phyloP scores from a whole-genome alignment of 2,797 vertebrate genomes.

The Borostomias antarcticus region DNA sequence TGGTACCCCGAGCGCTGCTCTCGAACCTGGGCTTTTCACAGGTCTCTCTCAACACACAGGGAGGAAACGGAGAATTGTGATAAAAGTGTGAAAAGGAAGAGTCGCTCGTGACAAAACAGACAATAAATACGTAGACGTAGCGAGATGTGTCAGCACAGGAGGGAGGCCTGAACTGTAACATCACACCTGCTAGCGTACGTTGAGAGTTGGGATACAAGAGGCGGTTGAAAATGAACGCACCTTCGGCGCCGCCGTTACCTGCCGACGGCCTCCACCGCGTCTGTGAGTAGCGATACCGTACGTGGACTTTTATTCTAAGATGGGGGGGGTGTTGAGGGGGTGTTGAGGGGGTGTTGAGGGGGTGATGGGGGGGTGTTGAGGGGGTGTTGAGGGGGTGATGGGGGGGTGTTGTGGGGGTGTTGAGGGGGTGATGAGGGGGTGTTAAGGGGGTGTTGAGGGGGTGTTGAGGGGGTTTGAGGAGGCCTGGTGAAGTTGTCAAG shows the following conservation, averaged over 20 bases:
- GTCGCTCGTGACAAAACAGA: slow-evolving; percentile 12
- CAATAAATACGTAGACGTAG: slow-evolving; percentile 18
- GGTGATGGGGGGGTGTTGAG: slow-evolving; percentile 32
- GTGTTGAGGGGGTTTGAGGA: too few relatives aligned
- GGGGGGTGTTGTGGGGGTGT: too few relatives aligned
- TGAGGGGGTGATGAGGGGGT: too few relatives aligned
- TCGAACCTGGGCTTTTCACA: slow-evolving; percentile 17
- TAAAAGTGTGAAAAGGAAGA: slow-evolving; percentile 54
- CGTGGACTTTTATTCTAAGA: not conserved
- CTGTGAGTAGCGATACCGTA: not conserved
- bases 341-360: slow-evolving; percentile 13
- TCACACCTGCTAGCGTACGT: too few relatives aligned
- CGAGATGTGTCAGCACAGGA: not conserved
- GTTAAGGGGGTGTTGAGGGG: too few relatives aligned
- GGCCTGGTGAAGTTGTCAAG: too few relatives aligned
- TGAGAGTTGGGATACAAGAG: not conserved
- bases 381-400: too few relatives aligned
- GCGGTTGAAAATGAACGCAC: not conserved
- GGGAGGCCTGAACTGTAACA: too few relatives aligned
- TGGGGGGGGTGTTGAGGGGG: not conserved
- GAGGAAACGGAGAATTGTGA: slow-evolving; percentile 25
- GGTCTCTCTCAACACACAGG: slow-evolving; percentile 14
- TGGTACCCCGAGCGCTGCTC: too few relatives aligned
- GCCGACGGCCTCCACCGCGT: not conserved
- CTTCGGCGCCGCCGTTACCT: too few relatives aligned